phyloP scores from a whole-genome alignment of 2,888 invertebrate genomes.

The Eupithecia centaureata region DNA sequence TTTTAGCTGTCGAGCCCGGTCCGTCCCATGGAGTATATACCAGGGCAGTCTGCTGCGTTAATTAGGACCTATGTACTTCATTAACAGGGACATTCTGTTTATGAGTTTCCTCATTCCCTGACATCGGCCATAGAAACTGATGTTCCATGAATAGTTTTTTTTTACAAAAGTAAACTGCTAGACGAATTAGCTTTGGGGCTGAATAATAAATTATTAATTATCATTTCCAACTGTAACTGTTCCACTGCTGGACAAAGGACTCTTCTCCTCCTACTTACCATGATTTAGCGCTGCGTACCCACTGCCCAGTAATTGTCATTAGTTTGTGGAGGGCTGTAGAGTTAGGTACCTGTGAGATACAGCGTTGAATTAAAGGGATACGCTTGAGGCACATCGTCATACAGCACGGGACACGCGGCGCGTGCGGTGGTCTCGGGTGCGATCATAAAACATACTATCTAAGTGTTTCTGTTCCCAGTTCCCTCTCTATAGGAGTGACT shows the following conservation, averaged over 20 bases:
- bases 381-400: no score
- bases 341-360: no score
- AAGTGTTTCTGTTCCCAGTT: no score
- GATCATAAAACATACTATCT: no score
- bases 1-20: slow-evolving; percentile 15
- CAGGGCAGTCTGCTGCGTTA: slow-evolving; percentile 14
- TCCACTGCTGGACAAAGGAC: background rate
- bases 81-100: slow-evolving; percentile 10
- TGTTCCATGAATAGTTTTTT: background rate
- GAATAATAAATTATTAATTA: background rate
- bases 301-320: background rate
- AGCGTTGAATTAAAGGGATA: no score
- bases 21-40: slow-evolving; percentile 12
- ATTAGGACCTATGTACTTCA: slow-evolving; percentile 8
- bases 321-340: background rate
- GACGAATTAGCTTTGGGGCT: no score
- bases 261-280: background rate
- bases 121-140: background rate
- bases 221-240: background rate
- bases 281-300: background rate
- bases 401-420: no score
- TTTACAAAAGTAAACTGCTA: slow-evolving; percentile 2
- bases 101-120: background rate
- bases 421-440: no score
- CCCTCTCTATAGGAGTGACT: no score